phyloP scores from a whole-genome alignment of 2,888 invertebrate species.

The Urechis unicinctus region DNA sequence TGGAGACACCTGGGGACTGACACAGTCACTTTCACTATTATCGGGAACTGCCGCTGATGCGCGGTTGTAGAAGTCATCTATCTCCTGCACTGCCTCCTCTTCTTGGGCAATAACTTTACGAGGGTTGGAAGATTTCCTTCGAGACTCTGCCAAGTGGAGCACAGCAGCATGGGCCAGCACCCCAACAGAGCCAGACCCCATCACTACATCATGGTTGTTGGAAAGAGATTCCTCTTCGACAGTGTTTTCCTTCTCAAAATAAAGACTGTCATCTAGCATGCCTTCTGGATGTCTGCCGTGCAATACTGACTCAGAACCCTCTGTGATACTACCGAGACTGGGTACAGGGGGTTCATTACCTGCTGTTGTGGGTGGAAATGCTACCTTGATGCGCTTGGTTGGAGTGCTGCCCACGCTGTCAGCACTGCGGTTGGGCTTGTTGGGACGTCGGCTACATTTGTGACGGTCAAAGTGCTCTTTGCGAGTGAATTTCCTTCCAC shows the following conservation, averaged over 20 bases:
- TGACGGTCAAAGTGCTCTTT: constrained; percentile 24
- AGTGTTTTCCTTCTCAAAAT: not conserved
- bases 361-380: not conserved
- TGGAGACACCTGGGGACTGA: not conserved
- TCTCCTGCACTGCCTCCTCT: not conserved
- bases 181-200: not conserved
- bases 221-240: not conserved
- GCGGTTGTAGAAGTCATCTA: not conserved
- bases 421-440: constrained; percentile 14
- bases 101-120: constrained; percentile 3
- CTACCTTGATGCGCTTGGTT: not conserved
- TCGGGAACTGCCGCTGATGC: not conserved
- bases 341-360: not conserved
- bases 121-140: constrained; percentile 15
- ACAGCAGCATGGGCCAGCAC: not conserved
- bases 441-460: constrained; percentile 22
- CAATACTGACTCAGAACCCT: not conserved
- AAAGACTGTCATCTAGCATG: not conserved
- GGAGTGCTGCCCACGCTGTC: not conserved
- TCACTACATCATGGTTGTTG: too few relatives aligned
- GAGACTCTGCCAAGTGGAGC: constrained; percentile 6
- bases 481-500: constrained; percentile 23
- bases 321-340: too few relatives aligned
- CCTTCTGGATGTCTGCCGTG: not conserved
- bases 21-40: not conserved